Percentiles rank a stretch among this genome's conserved stretches.
These are phyloP conservation scores for Illadopsis cleaveri DNA, from an alignment of 2,113 vertebrate genomes.

Conservation along the genomic window DNA sequence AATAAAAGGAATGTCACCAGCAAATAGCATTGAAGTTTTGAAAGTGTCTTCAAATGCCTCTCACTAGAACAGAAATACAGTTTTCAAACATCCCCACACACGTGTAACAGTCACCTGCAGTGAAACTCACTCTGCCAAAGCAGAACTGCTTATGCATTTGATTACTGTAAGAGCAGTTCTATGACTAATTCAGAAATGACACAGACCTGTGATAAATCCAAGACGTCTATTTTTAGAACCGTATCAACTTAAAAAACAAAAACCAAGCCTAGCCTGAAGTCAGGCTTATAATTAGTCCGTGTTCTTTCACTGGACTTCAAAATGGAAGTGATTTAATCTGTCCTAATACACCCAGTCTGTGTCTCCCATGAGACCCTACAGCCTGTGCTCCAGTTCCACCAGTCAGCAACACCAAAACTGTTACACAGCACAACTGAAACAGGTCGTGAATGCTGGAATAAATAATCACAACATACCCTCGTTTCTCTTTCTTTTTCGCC, in stretches of 20 bases:
- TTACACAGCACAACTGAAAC: not conserved
- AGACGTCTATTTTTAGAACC: not conserved
- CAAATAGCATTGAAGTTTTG: not conserved
- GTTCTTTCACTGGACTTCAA: not conserved
- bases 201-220: not conserved
- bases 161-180: not conserved
- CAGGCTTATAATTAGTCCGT: not conserved
- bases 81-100: not conserved
- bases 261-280: not conserved
- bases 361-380: not conserved
- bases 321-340: not conserved
- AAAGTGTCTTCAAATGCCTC: not conserved
- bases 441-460: accelerated
- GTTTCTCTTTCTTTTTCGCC: not conserved
- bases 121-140: not conserved
- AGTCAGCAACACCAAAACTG: not conserved
- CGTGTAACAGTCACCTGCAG: not conserved
- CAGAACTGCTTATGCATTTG: not conserved
- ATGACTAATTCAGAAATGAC: not conserved
- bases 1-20: not conserved
- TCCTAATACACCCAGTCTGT: not conserved
- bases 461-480: accelerated
- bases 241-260: not conserved
- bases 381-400: not conserved
- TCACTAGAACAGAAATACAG: accelerated